Percentiles rank a stretch among this genome's conserved stretches.
Conservation (phyloP, 2,797 vertebrate genomes). For the Triplophysa bombifrons region DNA sequence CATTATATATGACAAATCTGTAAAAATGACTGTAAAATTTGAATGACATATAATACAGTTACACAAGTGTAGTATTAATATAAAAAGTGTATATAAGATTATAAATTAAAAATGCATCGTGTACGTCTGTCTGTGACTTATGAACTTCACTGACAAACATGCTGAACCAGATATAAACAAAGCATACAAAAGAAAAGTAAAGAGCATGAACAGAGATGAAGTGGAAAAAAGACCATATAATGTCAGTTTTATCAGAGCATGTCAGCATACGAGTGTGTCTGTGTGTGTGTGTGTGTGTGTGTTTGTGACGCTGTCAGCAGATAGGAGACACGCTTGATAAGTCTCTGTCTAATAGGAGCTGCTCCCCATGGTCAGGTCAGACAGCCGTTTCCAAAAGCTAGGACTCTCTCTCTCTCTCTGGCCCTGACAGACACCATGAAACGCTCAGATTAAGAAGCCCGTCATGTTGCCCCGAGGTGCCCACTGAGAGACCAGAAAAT, state of each 20-base stretch:
- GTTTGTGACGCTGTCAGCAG: slow-evolving; percentile 83
- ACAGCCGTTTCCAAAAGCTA: slow-evolving; percentile 87
- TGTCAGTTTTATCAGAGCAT: slow-evolving; percentile 25
- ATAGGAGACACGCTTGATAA: slow-evolving; percentile 77
- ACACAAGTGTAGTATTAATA: too few relatives aligned
- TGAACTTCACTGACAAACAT: background rate
- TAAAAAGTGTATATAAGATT: too few relatives aligned
- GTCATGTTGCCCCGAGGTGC: slow-evolving; percentile 88
- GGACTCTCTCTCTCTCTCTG: slow-evolving; percentile 76
- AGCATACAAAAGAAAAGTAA: background rate
- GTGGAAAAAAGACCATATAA: background rate
- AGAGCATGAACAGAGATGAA: slow-evolving; percentile 6
- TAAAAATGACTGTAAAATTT: too few relatives aligned
- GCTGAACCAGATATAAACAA: background rate
- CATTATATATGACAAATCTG: too few relatives aligned
- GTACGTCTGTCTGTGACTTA: too few relatives aligned
- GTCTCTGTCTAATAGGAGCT: slow-evolving; percentile 85
- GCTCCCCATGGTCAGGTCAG: slow-evolving; percentile 86
- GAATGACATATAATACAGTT: too few relatives aligned
- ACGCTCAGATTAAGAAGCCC: slow-evolving; percentile 90
- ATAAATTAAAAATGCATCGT: too few relatives aligned
- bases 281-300: slow-evolving; percentile 26
- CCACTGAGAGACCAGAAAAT: slow-evolving; percentile 83
- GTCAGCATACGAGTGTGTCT: slow-evolving; percentile 30
- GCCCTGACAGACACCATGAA: slow-evolving; percentile 88